phyloP scores from a whole-genome alignment of 2,113 vertebrate species.

The Apistogramma diplotaenia region DNA sequence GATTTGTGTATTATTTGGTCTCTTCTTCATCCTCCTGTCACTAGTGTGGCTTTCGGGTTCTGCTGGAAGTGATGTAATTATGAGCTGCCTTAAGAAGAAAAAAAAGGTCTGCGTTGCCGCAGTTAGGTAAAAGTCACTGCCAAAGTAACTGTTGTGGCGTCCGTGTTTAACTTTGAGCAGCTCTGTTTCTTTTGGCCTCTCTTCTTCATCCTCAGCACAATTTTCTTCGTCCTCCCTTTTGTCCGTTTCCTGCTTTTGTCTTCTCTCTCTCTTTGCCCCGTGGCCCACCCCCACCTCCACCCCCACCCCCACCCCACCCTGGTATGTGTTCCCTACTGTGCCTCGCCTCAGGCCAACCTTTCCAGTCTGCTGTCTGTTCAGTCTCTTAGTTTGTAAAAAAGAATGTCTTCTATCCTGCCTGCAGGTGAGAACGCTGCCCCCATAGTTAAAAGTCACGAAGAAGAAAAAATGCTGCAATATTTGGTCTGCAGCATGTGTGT shows the following conservation, averaged over 20 bases:
- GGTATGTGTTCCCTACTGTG: not conserved
- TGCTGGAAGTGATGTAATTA: not conserved
- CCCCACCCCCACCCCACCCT: not conserved
- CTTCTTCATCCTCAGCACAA: not conserved
- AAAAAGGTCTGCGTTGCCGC: not conserved
- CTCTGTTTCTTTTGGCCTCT: not conserved
- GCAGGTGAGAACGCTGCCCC: conserved; percentile 21
- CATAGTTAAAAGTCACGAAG: not conserved
- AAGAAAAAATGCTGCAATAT: conserved; percentile 2
- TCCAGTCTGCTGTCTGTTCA: not conserved
- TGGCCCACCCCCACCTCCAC: not conserved
- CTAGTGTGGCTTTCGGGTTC: not conserved
- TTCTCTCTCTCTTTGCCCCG: not conserved
- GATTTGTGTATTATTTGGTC: no score
- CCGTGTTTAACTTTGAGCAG: not conserved
- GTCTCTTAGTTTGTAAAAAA: not conserved
- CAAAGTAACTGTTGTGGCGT: not conserved
- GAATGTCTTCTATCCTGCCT: conserved; percentile 34
- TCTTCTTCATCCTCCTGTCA: no score
- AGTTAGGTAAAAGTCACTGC: not conserved
- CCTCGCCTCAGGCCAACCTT: conserved; percentile 18
- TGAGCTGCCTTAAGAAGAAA: not conserved
- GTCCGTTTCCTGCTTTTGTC: not conserved
- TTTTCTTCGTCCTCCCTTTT: not conserved
- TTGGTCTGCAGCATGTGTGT: not conserved